phyloP scores from a whole-genome alignment of 2,113 vertebrate species.

The Zapus hudsonius region DNA sequence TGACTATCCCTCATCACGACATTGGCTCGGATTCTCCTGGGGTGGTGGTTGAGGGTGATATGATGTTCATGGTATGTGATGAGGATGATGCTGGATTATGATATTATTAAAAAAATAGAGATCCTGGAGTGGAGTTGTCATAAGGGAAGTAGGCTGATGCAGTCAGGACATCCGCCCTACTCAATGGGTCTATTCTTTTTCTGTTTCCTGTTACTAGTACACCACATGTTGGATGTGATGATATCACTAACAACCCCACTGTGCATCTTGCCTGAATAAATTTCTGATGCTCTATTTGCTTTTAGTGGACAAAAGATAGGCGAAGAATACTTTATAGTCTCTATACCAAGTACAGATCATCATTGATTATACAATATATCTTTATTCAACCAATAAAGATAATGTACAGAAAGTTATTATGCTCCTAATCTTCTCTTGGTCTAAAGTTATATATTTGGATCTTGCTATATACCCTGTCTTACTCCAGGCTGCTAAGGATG shows the following conservation, averaged over 20 bases:
- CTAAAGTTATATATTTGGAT: background rate
- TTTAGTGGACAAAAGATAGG: background rate
- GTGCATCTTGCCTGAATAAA: background rate
- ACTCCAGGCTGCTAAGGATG: background rate
- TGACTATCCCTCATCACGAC: background rate
- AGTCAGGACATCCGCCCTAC: background rate
- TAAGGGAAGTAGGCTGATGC: background rate
- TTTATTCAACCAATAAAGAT: background rate
- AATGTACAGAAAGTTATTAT: too few species aligned
- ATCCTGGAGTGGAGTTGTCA: background rate
- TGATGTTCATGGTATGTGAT: background rate
- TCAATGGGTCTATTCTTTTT: background rate
- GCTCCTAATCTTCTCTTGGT: too few species aligned
- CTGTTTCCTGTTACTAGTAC: background rate
- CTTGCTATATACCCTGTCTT: background rate
- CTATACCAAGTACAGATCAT: background rate
- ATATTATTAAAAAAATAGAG: background rate
- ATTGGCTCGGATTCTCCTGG: background rate
- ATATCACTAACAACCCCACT: background rate
- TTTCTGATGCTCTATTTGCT: background rate
- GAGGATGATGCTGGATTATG: background rate
- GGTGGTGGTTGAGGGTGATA: too few species aligned
- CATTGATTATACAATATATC: background rate
- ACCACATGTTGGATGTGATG: background rate
- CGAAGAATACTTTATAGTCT: background rate